Evolutionary conservation across 2,888 invertebrate species (phyloP).

Genomic region (Athripsodes cinereus): DNA sequence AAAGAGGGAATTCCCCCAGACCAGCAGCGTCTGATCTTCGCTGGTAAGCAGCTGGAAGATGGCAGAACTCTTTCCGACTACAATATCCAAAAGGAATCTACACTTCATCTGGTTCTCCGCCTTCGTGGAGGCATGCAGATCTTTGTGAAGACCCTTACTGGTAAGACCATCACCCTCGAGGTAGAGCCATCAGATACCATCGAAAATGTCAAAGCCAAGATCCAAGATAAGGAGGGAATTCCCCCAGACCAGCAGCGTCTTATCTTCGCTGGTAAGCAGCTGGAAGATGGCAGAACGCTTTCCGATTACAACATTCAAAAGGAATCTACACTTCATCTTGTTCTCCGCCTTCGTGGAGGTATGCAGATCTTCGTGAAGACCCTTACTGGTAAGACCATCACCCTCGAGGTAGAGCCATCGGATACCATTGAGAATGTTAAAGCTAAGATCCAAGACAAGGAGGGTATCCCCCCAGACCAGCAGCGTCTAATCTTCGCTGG

Average conservation of each 20-base stretch:
- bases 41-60: slow-evolving; percentile 94
- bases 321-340: slow-evolving; percentile 48
- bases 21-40: slow-evolving; percentile 87
- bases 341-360: slow-evolving; percentile 53
- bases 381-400: slow-evolving; percentile 55
- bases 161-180: slow-evolving; percentile 51
- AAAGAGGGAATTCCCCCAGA: slow-evolving; percentile 62
- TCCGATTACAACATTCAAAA: slow-evolving; percentile 57
- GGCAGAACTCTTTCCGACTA: slow-evolving; percentile 89
- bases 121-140: slow-evolving; percentile 84
- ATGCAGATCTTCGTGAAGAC: slow-evolving; percentile 60
- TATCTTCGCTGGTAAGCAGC: slow-evolving; percentile 52
- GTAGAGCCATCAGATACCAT: slow-evolving; percentile 55
- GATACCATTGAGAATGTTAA: slow-evolving; percentile 57
- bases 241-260: slow-evolving; percentile 51
- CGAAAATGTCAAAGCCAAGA: slow-evolving; percentile 51
- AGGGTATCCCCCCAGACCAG: slow-evolving; percentile 56
- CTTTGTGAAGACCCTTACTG: slow-evolving; percentile 52
- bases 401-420: slow-evolving; percentile 51
- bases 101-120: slow-evolving; percentile 80
- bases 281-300: slow-evolving; percentile 53
- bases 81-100: slow-evolving; percentile 93
- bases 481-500: slow-evolving; percentile 60
- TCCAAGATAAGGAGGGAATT: slow-evolving; percentile 50
- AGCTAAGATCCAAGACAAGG: slow-evolving; percentile 53